Conservation (phyloP, 2,113 vertebrate species). For the Murina feae region DNA sequence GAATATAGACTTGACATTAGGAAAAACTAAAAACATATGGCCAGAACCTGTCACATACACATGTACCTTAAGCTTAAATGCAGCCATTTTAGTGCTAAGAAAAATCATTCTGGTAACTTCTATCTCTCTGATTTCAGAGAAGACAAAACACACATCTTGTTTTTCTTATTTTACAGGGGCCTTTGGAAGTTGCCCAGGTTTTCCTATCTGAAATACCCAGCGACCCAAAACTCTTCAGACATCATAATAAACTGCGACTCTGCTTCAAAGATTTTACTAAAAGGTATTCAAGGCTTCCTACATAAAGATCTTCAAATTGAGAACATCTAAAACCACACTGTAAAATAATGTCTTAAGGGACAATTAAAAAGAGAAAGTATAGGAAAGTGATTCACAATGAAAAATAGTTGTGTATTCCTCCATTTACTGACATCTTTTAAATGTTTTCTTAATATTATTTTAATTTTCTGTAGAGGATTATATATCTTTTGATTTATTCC, state of each 20-base stretch:
- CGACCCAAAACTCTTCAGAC: constrained; percentile 97
- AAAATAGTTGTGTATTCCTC: background rate
- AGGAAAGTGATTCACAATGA: background rate
- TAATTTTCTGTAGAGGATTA: background rate
- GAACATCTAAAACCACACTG: background rate
- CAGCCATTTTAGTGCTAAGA: background rate
- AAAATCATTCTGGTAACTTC: background rate
- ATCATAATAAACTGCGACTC: constrained; percentile 97
- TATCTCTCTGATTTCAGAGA: background rate
- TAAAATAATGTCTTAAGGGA: background rate
- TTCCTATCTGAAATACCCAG: constrained; percentile 98
- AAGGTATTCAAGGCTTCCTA: constrained; percentile 83
- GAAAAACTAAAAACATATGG: background rate
- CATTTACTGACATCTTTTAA: background rate
- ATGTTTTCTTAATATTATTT: background rate
- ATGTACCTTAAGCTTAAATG: background rate
- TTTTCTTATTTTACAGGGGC: constrained; percentile 85
- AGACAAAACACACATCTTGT: background rate
- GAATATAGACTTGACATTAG: background rate
- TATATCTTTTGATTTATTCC: background rate
- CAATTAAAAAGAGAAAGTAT: background rate
- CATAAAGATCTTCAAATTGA: background rate
- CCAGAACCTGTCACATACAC: background rate
- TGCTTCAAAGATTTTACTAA: constrained; percentile 99
- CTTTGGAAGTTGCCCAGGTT: constrained; percentile 97